A percentile compares a stretch with the other conserved stretches of the same genome.
phyloP scores from a whole-genome alignment of 23 tunicate species.

The Styela plicata region DNA sequence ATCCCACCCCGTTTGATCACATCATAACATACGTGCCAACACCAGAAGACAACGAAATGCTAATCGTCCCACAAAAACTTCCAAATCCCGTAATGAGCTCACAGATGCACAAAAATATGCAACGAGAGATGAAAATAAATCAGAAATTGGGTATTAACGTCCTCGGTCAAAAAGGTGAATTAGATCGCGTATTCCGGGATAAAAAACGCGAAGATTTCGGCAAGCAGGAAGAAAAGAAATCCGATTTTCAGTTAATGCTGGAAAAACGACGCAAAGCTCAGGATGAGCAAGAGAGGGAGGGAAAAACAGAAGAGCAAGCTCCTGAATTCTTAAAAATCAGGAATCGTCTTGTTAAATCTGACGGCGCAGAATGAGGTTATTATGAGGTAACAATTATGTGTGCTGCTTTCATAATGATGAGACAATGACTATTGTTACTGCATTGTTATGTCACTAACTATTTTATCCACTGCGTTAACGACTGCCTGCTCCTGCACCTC shows the following conservation, averaged over 20 bases:
- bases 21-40: constrained; percentile 33
- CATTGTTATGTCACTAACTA: not conserved
- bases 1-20: constrained; percentile 23
- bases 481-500: too few species aligned
- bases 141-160: constrained; percentile 81
- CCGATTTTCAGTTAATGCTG: constrained; percentile 56
- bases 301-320: not conserved
- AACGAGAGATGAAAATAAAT: constrained; percentile 69
- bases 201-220: constrained; percentile 36
- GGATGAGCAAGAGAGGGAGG: constrained; percentile 32
- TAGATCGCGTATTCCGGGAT: constrained; percentile 52
- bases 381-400: not conserved
- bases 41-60: constrained; percentile 45
- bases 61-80: constrained; percentile 72
- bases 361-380: not conserved
- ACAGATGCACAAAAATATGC: constrained; percentile 51
- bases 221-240: constrained; percentile 21
- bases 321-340: constrained; percentile 31
- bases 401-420: not conserved
- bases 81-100: constrained; percentile 78
- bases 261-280: constrained; percentile 51
- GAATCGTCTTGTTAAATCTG: constrained; percentile 24
- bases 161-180: constrained; percentile 69
- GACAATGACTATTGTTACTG: not conserved
- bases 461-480: not conserved